Evolutionary conservation across 2,888 invertebrate species (phyloP).

Genomic region (Coenonympha arcania): DNA sequence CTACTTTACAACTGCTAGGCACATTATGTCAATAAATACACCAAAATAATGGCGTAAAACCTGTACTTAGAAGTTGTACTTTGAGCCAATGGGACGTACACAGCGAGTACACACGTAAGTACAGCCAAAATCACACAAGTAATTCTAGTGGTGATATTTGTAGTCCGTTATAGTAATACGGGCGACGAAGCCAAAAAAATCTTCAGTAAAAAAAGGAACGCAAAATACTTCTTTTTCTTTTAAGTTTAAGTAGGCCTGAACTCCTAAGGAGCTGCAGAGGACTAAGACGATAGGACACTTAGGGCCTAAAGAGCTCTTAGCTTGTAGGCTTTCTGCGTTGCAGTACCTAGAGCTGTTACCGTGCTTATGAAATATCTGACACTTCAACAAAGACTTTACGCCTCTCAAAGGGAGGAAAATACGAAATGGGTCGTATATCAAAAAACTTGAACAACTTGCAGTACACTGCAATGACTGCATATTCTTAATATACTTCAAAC

Average conservation of each 20-base stretch:
- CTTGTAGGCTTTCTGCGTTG: slow-evolving; percentile 38
- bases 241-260: slow-evolving; percentile 13
- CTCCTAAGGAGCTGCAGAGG: slow-evolving; percentile 30
- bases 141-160: too few relatives aligned
- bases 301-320: slow-evolving; percentile 45
- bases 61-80: too few relatives aligned
- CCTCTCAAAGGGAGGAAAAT: background rate
- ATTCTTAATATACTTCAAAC: too few relatives aligned
- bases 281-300: slow-evolving; percentile 38
- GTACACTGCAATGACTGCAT: background rate
- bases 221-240: slow-evolving; percentile 8
- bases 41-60: too few relatives aligned
- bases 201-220: too few relatives aligned
- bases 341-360: slow-evolving; percentile 36
- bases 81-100: too few relatives aligned
- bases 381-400: slow-evolving; percentile 5
- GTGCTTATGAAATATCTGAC: slow-evolving; percentile 47
- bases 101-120: too few relatives aligned
- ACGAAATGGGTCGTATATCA: background rate
- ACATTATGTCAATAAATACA: too few relatives aligned
- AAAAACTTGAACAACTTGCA: background rate
- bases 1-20: too few relatives aligned
- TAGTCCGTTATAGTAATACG: too few relatives aligned
- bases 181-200: too few relatives aligned
- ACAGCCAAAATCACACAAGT: too few relatives aligned